Evolutionary conservation across 2,113 vertebrate genomes (phyloP).

Genomic region (Pterophyllum scalare): DNA sequence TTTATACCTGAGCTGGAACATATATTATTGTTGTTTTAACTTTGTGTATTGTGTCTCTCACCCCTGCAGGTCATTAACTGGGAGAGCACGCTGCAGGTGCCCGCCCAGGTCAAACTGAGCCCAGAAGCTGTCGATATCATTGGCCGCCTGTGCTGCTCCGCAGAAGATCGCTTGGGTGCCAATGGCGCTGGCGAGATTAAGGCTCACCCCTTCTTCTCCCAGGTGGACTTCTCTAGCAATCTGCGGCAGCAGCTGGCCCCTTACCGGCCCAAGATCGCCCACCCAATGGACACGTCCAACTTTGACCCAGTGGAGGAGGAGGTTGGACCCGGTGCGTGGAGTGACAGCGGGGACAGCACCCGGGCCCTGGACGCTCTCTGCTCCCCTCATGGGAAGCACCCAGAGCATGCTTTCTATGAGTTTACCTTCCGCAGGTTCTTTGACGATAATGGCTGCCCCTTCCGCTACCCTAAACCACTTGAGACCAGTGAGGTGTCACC

Average conservation of each 20-base stretch:
- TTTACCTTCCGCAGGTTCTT: conserved; percentile 99
- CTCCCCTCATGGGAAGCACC: conserved; percentile 88
- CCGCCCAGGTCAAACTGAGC: conserved; percentile 92
- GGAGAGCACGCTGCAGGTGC: conserved; percentile 97
- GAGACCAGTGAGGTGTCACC: conserved; percentile 66
- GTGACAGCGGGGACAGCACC: conserved; percentile 88
- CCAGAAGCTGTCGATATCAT: conserved; percentile 94
- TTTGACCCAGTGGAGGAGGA: conserved; percentile 98
- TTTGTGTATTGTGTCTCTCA: background rate
- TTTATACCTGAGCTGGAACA: background rate
- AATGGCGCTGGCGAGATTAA: conserved; percentile 95
- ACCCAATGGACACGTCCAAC: conserved; percentile 99
- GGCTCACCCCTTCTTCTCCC: conserved; percentile 90
- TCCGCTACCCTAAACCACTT: conserved; percentile 93
- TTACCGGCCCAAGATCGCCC: conserved; percentile 94
- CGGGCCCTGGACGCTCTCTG: conserved; percentile 89
- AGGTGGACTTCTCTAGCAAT: conserved; percentile 92
- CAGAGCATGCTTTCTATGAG: conserved; percentile 97
- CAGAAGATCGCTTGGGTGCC: conserved; percentile 90
- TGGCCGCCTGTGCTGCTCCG: conserved; percentile 91
- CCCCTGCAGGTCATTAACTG: conserved; percentile 93
- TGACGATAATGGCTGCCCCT: conserved; percentile 95
- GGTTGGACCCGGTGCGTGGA: conserved; percentile 86
- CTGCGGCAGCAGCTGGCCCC: conserved; percentile 94
- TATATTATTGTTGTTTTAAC: background rate